A percentile compares a stretch with the other conserved stretches of the same genome.
Evolutionary conservation across 92 coral and sea anemone species (phyloP).

Genomic region (Bergia puertoricense): DNA sequence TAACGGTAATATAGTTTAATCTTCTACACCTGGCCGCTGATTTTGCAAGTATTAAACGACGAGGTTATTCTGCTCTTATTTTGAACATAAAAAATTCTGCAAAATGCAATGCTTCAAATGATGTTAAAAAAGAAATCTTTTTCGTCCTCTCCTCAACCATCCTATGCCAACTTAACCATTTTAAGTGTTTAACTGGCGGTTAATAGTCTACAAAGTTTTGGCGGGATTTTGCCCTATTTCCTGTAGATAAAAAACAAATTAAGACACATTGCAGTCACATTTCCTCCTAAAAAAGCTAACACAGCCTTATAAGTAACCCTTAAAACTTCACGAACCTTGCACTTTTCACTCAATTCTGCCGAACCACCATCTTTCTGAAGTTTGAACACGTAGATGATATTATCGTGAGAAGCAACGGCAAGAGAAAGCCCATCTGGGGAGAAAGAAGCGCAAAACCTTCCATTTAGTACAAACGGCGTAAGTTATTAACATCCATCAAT

Average conservation of each 20-base stretch:
- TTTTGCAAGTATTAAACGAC: too few relatives aligned
- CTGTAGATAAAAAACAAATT: too few relatives aligned
- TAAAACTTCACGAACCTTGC: slow-evolving; percentile 55
- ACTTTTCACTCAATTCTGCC: slow-evolving; percentile 62
- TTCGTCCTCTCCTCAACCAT: too few relatives aligned
- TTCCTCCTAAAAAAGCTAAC: background rate
- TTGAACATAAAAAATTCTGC: too few relatives aligned
- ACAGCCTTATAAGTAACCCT: too few relatives aligned
- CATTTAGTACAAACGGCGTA: too few relatives aligned
- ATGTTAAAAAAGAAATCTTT: too few relatives aligned
- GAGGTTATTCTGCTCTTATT: too few relatives aligned
- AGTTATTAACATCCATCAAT: background rate
- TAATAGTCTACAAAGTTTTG: too few relatives aligned
- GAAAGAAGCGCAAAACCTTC: background rate
- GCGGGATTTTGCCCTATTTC: background rate
- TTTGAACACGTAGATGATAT: slow-evolving; percentile 66
- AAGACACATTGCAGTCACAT: background rate
- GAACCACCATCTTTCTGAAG: slow-evolving; percentile 63
- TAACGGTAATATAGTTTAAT: background rate
- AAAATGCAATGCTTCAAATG: too few relatives aligned
- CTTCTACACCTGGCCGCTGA: background rate
- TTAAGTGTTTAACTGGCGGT: too few relatives aligned
- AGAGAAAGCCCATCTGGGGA: slow-evolving; percentile 66
- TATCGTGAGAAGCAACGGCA: slow-evolving; percentile 81
- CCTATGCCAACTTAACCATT: too few relatives aligned